Percentiles rank a stretch among this genome's conserved stretches.
phyloP scores from a whole-genome alignment of 2,888 invertebrate species.

The Caenorhabditis uteleia region DNA sequence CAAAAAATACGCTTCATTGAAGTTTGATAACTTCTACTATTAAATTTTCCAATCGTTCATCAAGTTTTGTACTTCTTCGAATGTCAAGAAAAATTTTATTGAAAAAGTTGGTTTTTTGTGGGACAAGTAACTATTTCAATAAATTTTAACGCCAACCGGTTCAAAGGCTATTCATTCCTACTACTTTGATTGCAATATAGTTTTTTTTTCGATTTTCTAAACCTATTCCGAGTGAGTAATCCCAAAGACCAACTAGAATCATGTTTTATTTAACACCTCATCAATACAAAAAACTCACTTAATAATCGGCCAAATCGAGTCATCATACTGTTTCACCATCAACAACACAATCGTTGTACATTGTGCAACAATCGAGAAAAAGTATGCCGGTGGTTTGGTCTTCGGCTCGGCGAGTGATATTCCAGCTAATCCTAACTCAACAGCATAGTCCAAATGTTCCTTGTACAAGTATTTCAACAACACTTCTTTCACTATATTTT shows the following conservation, averaged over 20 bases:
- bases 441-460: conserved; percentile 94
- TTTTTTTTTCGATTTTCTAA: neutral
- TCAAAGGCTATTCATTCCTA: too few species aligned
- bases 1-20: too few species aligned
- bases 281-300: conserved; percentile 75
- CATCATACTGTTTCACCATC: conserved; percentile 89
- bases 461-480: conserved; percentile 83
- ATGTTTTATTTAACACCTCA: neutral
- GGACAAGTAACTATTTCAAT: too few species aligned
- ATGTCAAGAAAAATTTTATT: too few species aligned
- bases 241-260: neutral
- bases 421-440: conserved; percentile 85
- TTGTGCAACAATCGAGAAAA: conserved; percentile 87
- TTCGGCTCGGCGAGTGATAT: conserved; percentile 79
- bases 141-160: too few species aligned
- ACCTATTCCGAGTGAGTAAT: neutral
- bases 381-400: conserved; percentile 86
- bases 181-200: too few species aligned
- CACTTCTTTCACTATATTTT: conserved; percentile 80
- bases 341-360: conserved; percentile 90
- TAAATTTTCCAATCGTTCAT: too few species aligned
- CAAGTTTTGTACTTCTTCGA: too few species aligned
- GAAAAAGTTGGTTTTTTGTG: too few species aligned
- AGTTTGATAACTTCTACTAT: too few species aligned
- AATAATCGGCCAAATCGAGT: conserved; percentile 85